These are phyloP conservation scores for Stigmatopora nigra DNA, from an alignment of 2,113 vertebrate genomes.

Conservation along the genomic window DNA sequence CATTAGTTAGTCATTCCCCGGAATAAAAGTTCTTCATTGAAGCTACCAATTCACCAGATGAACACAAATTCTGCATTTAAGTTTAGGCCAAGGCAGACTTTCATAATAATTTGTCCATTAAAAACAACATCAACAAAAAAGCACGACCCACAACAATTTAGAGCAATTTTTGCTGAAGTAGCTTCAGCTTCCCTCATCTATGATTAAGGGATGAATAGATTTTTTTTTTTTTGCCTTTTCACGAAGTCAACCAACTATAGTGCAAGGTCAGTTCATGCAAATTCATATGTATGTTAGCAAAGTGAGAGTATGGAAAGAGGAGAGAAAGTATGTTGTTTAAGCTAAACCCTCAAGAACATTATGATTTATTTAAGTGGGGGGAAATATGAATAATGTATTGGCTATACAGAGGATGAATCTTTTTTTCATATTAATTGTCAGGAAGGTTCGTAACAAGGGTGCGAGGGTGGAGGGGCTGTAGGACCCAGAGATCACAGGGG, in stretches of 20 bases:
- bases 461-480: slow-evolving; percentile 76
- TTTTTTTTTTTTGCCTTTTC: slow-evolving; percentile 7
- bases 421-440: slow-evolving; percentile 90
- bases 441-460: slow-evolving; percentile 74
- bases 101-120: slow-evolving; percentile 10
- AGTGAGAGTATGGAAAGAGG: slow-evolving; percentile 24
- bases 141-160: slow-evolving; percentile 10
- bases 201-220: not conserved
- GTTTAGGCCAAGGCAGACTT: slow-evolving; percentile 31
- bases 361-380: slow-evolving; percentile 82
- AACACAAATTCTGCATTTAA: slow-evolving; percentile 19
- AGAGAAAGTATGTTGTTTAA: slow-evolving; percentile 62
- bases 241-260: slow-evolving; percentile 40
- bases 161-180: not conserved
- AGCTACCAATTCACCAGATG: slow-evolving; percentile 23
- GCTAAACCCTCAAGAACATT: slow-evolving; percentile 77
- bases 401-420: slow-evolving; percentile 80
- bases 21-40: slow-evolving; percentile 3
- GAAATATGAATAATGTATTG: slow-evolving; percentile 85
- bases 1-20: too few relatives aligned
- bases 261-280: slow-evolving; percentile 53
- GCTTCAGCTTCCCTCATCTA: not conserved
- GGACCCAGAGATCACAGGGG: slow-evolving; percentile 90
- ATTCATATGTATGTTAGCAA: slow-evolving; percentile 36
- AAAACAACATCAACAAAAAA: slow-evolving; percentile 5